Evolutionary conservation across 1,140 invertebrate genomes (phyloP).

Genomic region (Bombus affinis): DNA sequence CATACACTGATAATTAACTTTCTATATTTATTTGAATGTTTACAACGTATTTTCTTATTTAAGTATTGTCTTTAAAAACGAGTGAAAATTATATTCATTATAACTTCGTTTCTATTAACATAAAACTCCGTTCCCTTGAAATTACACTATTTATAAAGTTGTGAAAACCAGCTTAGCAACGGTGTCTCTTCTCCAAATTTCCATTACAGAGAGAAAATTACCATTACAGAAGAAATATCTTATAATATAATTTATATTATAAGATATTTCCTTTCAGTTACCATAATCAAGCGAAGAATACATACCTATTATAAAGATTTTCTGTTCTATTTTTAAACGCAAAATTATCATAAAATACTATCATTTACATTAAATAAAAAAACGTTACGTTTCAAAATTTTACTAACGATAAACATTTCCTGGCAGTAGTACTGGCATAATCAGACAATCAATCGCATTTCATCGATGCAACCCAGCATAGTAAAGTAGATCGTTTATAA

Average conservation of each 20-base stretch:
- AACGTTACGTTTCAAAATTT: neutral
- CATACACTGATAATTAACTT: neutral
- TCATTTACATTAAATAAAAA: neutral
- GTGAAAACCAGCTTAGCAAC: neutral
- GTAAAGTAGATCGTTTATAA: conserved; percentile 3
- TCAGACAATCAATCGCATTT: neutral
- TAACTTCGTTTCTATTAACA: neutral
- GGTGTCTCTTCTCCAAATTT: conserved; percentile 1
- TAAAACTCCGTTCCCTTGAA: neutral
- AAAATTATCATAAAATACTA: neutral
- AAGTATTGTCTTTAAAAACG: neutral
- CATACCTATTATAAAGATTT: neutral
- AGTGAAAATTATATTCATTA: no score
- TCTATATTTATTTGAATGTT: neutral
- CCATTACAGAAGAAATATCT: no score
- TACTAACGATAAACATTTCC: neutral
- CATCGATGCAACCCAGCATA: neutral
- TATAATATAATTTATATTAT: neutral
- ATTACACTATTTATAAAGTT: neutral
- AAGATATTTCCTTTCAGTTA: neutral
- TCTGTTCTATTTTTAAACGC: neutral
- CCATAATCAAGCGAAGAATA: neutral
- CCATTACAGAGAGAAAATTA: neutral
- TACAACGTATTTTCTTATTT: neutral
- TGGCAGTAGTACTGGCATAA: no score